Conservation (phyloP, 2,797 vertebrate genomes). For the Urosaurus nigricauda region DNA sequence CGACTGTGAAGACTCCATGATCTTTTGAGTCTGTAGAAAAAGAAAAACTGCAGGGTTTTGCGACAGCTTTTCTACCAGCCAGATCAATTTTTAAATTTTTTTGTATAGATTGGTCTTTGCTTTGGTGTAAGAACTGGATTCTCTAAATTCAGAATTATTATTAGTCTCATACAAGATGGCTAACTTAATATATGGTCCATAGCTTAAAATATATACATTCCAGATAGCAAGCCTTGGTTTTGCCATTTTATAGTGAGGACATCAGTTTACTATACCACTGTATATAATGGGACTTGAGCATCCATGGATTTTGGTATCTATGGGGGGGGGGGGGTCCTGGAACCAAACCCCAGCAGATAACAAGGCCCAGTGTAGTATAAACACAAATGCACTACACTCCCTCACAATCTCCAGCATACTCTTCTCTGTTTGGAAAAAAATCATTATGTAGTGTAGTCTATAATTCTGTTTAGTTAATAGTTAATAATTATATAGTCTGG, state of each 20-base stretch:
- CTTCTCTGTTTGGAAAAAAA: neutral
- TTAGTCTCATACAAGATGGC: neutral
- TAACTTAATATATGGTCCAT: too few relatives aligned
- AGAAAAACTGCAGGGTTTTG: neutral
- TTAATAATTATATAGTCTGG: neutral
- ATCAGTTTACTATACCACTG: too few relatives aligned
- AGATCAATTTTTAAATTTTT: neutral
- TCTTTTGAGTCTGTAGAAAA: neutral
- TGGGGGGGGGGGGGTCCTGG: too few relatives aligned
- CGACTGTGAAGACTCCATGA: neutral
- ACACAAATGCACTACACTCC: neutral
- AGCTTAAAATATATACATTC: too few relatives aligned
- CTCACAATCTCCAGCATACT: neutral
- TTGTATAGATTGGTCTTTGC: neutral
- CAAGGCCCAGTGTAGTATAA: neutral
- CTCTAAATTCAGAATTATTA: neutral
- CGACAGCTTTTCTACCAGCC: neutral
- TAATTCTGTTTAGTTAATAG: neutral
- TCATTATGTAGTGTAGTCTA: conserved; percentile 29
- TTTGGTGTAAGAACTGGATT: neutral
- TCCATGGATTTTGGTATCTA: too few relatives aligned
- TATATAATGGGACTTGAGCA: too few relatives aligned
- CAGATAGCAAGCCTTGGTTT: too few relatives aligned
- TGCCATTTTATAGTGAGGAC: too few relatives aligned
- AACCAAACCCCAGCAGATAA: too few relatives aligned